A percentile compares a stretch with the other conserved stretches of the same genome.
These are phyloP conservation scores for Zeugodacus cucurbitae DNA, from an alignment of 1,140 invertebrate species.

Conservation along the genomic window DNA sequence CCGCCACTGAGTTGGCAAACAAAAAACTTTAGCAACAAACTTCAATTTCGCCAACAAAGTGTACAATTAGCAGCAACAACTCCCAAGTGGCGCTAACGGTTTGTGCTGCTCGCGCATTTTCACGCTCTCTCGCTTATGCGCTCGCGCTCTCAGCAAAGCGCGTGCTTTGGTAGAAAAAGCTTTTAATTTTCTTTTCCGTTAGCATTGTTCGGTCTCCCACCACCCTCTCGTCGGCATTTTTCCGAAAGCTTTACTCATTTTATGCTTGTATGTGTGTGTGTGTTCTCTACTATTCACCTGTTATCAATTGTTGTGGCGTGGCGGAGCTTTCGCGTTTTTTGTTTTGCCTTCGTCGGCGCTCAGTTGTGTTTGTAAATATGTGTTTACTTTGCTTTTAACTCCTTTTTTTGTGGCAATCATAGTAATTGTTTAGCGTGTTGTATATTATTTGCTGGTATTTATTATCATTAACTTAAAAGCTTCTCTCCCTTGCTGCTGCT, in stretches of 20 bases:
- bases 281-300: neutral
- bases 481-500: neutral
- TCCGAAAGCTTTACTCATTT: neutral
- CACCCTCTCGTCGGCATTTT: neutral
- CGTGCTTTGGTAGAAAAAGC: neutral
- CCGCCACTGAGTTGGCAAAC: neutral
- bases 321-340: neutral
- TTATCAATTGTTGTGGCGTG: neutral
- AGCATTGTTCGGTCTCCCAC: neutral
- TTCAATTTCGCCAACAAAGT: neutral
- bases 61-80: neutral
- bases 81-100: conserved; percentile 27
- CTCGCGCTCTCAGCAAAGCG: neutral
- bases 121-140: neutral
- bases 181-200: neutral
- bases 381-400: neutral
- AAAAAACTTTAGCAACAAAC: conserved; percentile 34
- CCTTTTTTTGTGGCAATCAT: neutral
- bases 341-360: neutral
- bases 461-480: conserved; percentile 28
- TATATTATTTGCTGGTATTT: neutral
- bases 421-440: neutral
- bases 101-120: neutral
- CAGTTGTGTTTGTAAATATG: neutral
- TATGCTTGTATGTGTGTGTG: neutral